These are phyloP conservation scores for Sylvicapra grimmia DNA, from an alignment of 2,113 vertebrate species.

Conservation along the genomic window DNA sequence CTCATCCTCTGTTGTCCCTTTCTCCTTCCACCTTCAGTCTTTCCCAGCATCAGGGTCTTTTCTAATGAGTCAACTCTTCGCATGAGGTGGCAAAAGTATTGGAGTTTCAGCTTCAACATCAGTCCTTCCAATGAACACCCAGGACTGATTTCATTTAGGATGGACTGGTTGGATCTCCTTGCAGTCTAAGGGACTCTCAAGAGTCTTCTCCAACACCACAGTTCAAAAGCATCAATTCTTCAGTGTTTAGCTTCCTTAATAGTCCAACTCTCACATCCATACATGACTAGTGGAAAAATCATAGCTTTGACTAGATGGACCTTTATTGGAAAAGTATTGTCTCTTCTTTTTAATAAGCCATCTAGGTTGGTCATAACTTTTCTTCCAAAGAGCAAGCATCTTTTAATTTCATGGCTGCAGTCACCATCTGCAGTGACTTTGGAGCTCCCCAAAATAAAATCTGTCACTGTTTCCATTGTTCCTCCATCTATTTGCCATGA, in stretches of 20 bases:
- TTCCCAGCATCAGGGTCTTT: neutral
- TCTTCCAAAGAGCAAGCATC: neutral
- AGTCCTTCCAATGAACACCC: neutral
- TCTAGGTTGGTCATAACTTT: neutral
- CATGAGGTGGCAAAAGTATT: neutral
- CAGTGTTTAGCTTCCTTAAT: neutral
- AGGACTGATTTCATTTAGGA: neutral
- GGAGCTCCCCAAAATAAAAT: neutral
- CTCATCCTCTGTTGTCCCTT: neutral
- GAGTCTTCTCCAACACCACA: neutral
- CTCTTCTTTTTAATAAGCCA: neutral
- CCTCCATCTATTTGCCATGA: neutral
- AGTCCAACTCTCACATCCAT: neutral
- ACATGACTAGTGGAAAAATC: neutral
- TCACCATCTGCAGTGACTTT: neutral
- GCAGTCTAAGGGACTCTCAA: neutral
- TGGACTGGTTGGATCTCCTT: neutral
- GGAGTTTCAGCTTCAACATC: neutral
- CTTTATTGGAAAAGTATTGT: neutral
- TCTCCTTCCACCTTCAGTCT: neutral
- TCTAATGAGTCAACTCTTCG: neutral
- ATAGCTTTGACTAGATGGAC: neutral
- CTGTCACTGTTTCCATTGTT: neutral
- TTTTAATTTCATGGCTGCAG: neutral
- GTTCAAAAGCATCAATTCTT: neutral